Percentiles rank a stretch among this genome's conserved stretches.
phyloP scores from a whole-genome alignment of 2,888 invertebrate species.

The Pegoplata infirma region DNA sequence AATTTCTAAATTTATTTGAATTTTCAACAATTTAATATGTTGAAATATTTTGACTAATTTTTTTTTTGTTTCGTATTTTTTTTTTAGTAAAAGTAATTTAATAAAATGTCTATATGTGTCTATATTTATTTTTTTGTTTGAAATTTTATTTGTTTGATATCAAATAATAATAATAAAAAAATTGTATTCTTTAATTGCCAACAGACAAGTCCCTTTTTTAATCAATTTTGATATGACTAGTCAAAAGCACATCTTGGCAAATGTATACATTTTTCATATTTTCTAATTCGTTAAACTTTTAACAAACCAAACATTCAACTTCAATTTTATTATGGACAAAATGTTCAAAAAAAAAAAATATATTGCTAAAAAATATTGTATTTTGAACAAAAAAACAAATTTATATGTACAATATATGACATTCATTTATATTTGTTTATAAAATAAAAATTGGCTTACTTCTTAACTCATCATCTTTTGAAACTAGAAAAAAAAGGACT shows the following conservation, averaged over 20 bases:
- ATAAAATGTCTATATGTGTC: constrained; percentile 19
- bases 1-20: background rate
- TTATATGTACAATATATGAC: constrained; percentile 49
- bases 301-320: constrained; percentile 57
- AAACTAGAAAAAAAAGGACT: constrained; percentile 16
- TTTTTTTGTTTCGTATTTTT: background rate
- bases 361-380: constrained; percentile 44
- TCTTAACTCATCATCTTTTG: constrained; percentile 42
- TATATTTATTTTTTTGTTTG: no score
- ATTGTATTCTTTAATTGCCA: constrained; percentile 52
- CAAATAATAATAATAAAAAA: constrained; percentile 2
- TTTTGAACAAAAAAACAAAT: background rate
- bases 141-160: constrained; percentile 5
- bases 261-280: constrained; percentile 59
- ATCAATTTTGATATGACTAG: constrained; percentile 53
- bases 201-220: constrained; percentile 47
- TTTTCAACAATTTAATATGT: background rate
- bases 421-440: constrained; percentile 67
- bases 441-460: constrained; percentile 63
- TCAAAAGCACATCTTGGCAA: constrained; percentile 54
- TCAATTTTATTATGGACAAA: constrained; percentile 5
- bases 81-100: constrained; percentile 18
- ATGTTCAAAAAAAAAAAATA: constrained; percentile 18
- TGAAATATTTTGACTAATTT: background rate
- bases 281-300: constrained; percentile 65